Evolutionary conservation across 1,140 invertebrate genomes (phyloP).

Genomic region (Calliphora vicina): DNA sequence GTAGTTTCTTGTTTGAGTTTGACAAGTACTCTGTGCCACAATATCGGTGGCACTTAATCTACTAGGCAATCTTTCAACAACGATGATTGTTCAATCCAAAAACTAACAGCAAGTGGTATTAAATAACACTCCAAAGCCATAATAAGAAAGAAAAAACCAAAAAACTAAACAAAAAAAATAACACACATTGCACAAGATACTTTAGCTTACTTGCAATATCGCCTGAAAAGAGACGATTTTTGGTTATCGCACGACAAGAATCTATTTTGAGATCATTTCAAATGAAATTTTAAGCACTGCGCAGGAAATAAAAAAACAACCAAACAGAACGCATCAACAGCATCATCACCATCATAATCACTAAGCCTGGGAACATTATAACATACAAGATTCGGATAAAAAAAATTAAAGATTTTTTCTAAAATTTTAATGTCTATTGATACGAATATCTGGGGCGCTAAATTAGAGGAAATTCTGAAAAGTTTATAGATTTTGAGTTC

Average conservation of each 20-base stretch:
- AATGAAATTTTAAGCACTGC: not conserved
- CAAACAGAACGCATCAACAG: not conserved
- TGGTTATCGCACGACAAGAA: slow-evolving; percentile 33
- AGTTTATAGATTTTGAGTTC: too few relatives aligned
- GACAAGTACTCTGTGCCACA: slow-evolving; percentile 30
- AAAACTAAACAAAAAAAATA: not conserved
- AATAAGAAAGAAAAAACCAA: not conserved
- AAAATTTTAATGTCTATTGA: not conserved
- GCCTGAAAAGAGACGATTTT: not conserved
- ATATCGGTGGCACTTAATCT: slow-evolving; percentile 34
- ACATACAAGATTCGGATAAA: not conserved
- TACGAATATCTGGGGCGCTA: not conserved
- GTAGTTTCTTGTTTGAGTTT: slow-evolving; percentile 1
- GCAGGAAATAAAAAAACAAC: not conserved
- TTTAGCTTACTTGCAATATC: not conserved
- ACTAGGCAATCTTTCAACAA: slow-evolving; percentile 22
- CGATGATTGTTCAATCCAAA: slow-evolving; percentile 33
- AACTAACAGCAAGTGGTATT: slow-evolving; percentile 31
- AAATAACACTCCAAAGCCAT: slow-evolving; percentile 19
- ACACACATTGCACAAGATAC: not conserved
- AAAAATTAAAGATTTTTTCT: not conserved
- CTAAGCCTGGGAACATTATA: slow-evolving; percentile 18
- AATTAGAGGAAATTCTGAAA: too few relatives aligned
- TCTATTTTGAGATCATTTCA: slow-evolving; percentile 31
- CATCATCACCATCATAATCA: slow-evolving; percentile 28